These are phyloP conservation scores for Prionace glauca DNA, from an alignment of 2,797 vertebrate species.

Conservation along the genomic window DNA sequence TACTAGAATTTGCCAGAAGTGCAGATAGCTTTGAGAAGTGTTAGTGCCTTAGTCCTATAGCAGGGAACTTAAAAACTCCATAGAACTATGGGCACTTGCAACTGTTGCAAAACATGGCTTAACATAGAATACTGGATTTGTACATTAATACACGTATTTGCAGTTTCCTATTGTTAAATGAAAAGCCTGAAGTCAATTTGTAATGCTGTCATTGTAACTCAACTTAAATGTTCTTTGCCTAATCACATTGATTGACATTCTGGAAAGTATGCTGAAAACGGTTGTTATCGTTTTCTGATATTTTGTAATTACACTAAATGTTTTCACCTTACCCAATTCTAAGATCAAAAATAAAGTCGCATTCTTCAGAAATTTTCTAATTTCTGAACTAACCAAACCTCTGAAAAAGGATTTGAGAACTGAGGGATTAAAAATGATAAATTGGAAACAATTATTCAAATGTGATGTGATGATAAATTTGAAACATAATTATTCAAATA, in stretches of 20 bases:
- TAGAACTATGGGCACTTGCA: slow-evolving; percentile 28
- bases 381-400: not conserved
- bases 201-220: not conserved
- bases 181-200: slow-evolving; percentile 13
- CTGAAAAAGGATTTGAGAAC: not conserved
- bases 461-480: not conserved
- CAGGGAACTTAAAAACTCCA: slow-evolving; percentile 7
- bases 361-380: not conserved
- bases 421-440: not conserved
- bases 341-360: slow-evolving; percentile 43
- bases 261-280: not conserved
- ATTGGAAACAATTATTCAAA: not conserved
- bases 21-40: slow-evolving; percentile 12
- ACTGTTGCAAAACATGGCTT: not conserved
- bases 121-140: not conserved
- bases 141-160: not conserved
- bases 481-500: not conserved
- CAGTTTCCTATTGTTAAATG: slow-evolving; percentile 4
- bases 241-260: slow-evolving; percentile 3
- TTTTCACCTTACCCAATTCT: not conserved
- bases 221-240: not conserved
- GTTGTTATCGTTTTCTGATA: not conserved
- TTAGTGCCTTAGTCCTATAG: slow-evolving; percentile 35
- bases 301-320: not conserved
- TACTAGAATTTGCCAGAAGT: not conserved